phyloP scores from a whole-genome alignment of 1,140 invertebrate species.

The Trichogramma pretiosum region DNA sequence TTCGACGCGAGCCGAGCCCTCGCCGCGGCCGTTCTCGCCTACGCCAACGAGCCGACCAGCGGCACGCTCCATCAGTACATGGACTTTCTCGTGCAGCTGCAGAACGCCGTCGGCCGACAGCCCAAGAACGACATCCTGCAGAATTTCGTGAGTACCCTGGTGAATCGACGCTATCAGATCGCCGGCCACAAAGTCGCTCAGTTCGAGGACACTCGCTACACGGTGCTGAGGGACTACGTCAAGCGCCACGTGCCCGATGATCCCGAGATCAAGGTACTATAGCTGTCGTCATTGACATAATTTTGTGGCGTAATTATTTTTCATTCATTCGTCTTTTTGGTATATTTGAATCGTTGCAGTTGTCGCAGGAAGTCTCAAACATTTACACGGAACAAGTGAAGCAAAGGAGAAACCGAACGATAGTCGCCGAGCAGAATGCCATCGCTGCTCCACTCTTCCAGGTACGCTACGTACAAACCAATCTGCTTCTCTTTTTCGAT shows the following conservation, averaged over 20 bases:
- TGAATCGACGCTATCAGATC: slow-evolving; percentile 21
- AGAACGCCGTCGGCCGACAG: slow-evolving; percentile 21
- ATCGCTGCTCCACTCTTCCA: slow-evolving; percentile 28
- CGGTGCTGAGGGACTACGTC: slow-evolving; percentile 23
- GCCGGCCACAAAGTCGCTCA: slow-evolving; percentile 24
- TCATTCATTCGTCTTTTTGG: no score
- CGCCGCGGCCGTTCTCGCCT: slow-evolving; percentile 27
- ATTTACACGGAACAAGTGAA: slow-evolving; percentile 19
- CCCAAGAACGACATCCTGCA: slow-evolving; percentile 25
- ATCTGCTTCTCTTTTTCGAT: background rate
- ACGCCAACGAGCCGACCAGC: slow-evolving; percentile 24
- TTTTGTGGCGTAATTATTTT: no score
- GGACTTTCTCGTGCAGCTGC: slow-evolving; percentile 27
- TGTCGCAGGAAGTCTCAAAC: slow-evolving; percentile 26
- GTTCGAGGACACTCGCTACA: slow-evolving; percentile 26
- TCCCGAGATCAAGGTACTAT: slow-evolving; percentile 24
- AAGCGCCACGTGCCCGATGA: slow-evolving; percentile 23
- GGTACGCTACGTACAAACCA: no score
- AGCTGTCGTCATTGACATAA: no score
- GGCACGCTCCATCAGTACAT: slow-evolving; percentile 29
- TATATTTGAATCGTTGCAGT: slow-evolving; percentile 19
- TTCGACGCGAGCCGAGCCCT: slow-evolving; percentile 26
- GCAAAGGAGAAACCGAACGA: slow-evolving; percentile 12
- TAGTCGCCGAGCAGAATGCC: slow-evolving; percentile 21
- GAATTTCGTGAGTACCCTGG: slow-evolving; percentile 21